Conservation (phyloP, 2,113 vertebrate genomes). For the Holacanthus passer region DNA sequence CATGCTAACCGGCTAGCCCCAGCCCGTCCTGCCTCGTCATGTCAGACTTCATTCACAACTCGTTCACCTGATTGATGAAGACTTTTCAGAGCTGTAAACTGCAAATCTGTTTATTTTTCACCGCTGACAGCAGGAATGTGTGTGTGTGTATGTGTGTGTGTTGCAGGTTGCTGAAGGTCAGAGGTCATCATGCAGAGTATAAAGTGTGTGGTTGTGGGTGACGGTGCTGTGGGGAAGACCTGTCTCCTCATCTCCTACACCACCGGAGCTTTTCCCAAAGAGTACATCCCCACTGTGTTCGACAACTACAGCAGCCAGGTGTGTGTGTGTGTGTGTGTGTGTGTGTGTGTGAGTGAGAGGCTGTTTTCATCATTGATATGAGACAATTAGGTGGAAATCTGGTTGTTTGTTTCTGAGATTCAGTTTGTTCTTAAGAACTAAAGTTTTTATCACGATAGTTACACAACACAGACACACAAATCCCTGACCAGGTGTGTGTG, state of each 20-base stretch:
- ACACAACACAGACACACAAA: neutral
- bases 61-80: no score
- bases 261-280: slow-evolving; percentile 93
- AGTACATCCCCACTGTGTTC: slow-evolving; percentile 95
- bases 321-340: slow-evolving; percentile 20
- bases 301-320: slow-evolving; percentile 93
- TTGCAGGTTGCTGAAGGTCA: slow-evolving; percentile 49
- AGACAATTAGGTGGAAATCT: neutral
- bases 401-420: neutral
- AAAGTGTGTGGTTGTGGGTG: slow-evolving; percentile 94
- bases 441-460: neutral
- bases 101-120: no score
- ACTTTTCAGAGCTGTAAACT: no score
- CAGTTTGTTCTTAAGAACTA: neutral
- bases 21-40: no score
- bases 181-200: slow-evolving; percentile 90
- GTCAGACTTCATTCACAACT: no score
- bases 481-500: neutral
- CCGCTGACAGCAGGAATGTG: neutral
- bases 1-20: no score
- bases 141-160: slow-evolving; percentile 23
- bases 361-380: neutral
- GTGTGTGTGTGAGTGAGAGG: neutral
- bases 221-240: slow-evolving; percentile 94
- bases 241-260: slow-evolving; percentile 95